Base-by-base conservation (phyloP, 2,888 invertebrate genomes). In the Polymixis lichenea region DNA sequence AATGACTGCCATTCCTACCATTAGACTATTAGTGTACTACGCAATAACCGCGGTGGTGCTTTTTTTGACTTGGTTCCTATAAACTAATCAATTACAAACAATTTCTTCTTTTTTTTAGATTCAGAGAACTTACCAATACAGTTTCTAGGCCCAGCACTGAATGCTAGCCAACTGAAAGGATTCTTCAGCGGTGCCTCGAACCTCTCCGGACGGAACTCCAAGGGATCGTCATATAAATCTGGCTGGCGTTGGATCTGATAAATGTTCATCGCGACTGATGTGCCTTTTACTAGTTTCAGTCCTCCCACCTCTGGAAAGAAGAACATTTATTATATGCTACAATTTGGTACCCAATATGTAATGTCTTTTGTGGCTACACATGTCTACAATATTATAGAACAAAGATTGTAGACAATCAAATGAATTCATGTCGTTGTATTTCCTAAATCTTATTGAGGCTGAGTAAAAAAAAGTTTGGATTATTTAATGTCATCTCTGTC, bases 91-190 rank as follows among this genome's bases (percentile, higher is more conserved):
- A 51, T 51, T 51, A 19, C 6, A 49, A 49, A 49, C 28, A 2
- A 0, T 58, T 28, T 32, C 19, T 22, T 19, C 19, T 53, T 2
- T 19, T 53, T 2, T 19, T 19, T 28, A 4, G 3, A 11, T n/a
- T n/a, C 17, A 6, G 3, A 55, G 0, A 51, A 51, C 56, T 62
- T 51, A 90, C 90, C 90, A 77, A 90, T 90, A 70, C 89, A 91
- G 87, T 97, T 97, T 62, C 97, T 96, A 0, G 97, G 97, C 0
- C 97, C 97, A 15, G 97, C 97, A 86, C 97, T 97, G 77, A 97
- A 97, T 0, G 97, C 97, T 2, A 97, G 88, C 92, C 96, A 97
- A 38, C 95, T 95, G 86, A 97, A 96, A 89, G 86, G 93, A 88
- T 78, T 93, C 90, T 72, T 93, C 89, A 87, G 13, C 8, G 80